Base-by-base conservation (phyloP, 2,888 invertebrate species). In the Drosophila greeni region DNA sequence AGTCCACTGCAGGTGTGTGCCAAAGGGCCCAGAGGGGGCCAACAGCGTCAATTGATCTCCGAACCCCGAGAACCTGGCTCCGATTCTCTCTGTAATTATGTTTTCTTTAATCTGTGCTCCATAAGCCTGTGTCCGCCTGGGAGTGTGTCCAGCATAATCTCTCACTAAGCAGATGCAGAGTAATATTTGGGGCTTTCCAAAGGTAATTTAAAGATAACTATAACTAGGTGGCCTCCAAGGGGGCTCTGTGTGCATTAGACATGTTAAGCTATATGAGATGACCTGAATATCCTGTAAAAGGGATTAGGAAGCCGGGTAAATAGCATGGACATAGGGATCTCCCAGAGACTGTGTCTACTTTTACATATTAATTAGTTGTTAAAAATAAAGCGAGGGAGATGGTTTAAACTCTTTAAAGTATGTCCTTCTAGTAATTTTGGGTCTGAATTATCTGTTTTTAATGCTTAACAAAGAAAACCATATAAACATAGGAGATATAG, bases 1-100 rank as follows among this genome's bases (percentile, higher is more conserved):
- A 80, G 77, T 69, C 70, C 72, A 74, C 65, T 73, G 71, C 77
- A 76, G 82, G 74, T 82, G 82, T 69, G 42, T 48, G 56, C 39
- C 48, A 48, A 26, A 20, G 34, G 45, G 57, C 16, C 31, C 7
- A 6, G 23, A 9, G 36, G 6, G 16, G 48, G 5, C 33, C 20
- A 47, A 16, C 52, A 39, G 59, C 53, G 58, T 51, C 76, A 75
- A 72, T 84, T 84, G 79, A 81, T 74, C 76, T 81, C 72, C 70
- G 74, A 42, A 68, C 82, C 66, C 61, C 29, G 14, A 31, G 20
- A 31, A 14, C 45, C 54, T 31, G 33, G 36, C 52, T 40, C 20
- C 39, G 57, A 52, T 69, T 69, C 56, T 18, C 34, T 31, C 48
- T 42, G 29, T 58, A 68, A 58, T 67, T 53, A 58, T 66, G 56